A percentile compares a stretch with the other conserved stretches of the same genome.
Evolutionary conservation across 1,140 invertebrate genomes (phyloP).

Genomic region (Aradophagus sp.): DNA sequence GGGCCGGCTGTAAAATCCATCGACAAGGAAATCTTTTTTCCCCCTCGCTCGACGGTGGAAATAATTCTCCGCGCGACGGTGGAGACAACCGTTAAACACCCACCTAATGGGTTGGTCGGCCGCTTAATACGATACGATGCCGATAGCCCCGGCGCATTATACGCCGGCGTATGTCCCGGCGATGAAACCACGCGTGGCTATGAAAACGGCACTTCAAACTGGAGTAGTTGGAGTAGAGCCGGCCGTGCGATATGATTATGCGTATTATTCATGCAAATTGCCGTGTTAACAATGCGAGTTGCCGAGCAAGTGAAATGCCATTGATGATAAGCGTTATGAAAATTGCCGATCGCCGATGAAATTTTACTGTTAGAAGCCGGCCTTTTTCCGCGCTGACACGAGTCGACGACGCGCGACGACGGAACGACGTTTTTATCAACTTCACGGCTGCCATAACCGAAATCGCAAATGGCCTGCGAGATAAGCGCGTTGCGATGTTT

Average conservation of each 20-base stretch:
- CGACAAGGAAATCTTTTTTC: conserved; percentile 14
- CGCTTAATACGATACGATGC: conserved; percentile 38
- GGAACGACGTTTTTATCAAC: too few relatives aligned
- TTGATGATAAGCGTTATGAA: conserved; percentile 29
- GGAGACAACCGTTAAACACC: conserved; percentile 48
- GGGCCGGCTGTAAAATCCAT: conserved; percentile 10
- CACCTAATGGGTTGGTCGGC: conserved; percentile 33
- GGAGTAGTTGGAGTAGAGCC: too few relatives aligned
- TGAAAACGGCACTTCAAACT: conserved; percentile 32
- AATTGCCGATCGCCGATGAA: too few relatives aligned
- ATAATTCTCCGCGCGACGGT: conserved; percentile 19
- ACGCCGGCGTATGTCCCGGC: too few relatives aligned
- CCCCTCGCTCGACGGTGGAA: conserved; percentile 14
- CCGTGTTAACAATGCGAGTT: conserved; percentile 22
- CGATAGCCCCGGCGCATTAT: conserved; percentile 23
- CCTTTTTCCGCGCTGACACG: too few relatives aligned
- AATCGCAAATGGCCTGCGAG: too few relatives aligned
- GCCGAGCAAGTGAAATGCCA: conserved; percentile 32
- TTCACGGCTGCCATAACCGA: too few relatives aligned
- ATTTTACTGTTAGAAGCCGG: too few relatives aligned
- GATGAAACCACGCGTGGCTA: conserved; percentile 17
- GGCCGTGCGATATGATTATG: conserved; percentile 46
- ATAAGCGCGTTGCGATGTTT: too few relatives aligned
- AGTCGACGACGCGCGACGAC: too few relatives aligned
- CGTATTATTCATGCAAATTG: conserved; percentile 39